phyloP scores from a whole-genome alignment of 2,888 invertebrate species.

The Lycaena phlaeas region DNA sequence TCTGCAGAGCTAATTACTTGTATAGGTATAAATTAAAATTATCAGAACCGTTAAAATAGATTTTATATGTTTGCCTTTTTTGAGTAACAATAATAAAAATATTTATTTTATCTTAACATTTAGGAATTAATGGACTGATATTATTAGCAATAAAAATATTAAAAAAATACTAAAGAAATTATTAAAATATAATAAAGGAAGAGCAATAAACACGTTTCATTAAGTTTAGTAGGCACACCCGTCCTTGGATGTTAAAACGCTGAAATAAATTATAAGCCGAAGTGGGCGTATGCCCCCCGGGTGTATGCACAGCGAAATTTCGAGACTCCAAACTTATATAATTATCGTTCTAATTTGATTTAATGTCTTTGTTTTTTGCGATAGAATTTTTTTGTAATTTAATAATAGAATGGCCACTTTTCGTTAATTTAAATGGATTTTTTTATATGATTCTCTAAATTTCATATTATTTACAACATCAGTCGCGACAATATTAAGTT shows the following conservation, averaged over 20 bases:
- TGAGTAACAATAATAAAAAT: too few species aligned
- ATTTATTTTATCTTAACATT: too few species aligned
- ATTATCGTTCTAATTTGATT: conserved; percentile 4
- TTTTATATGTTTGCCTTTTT: too few species aligned
- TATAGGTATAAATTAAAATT: too few species aligned
- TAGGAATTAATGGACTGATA: too few species aligned
- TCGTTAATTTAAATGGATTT: too few species aligned
- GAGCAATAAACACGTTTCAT: conserved; percentile 20
- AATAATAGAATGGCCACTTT: too few species aligned
- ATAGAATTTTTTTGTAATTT: not conserved
- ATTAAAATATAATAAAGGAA: conserved; percentile 7
- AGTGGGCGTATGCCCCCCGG: conserved; percentile 14
- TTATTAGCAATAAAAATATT: not conserved
- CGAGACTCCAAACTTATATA: conserved; percentile 6
- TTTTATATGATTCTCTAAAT: not conserved
- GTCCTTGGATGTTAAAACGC: conserved; percentile 19
- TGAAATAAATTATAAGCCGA: conserved; percentile 21
- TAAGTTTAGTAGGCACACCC: conserved; percentile 21
- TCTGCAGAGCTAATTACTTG: too few species aligned
- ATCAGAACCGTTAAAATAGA: too few species aligned
- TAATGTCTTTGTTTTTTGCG: not conserved
- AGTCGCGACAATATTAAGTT: too few species aligned
- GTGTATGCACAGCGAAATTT: conserved; percentile 9
- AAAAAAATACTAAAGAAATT: not conserved
- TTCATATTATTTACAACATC: not conserved